Conservation (phyloP, 2,113 vertebrate genomes). For the Gymnarchus niloticus region DNA sequence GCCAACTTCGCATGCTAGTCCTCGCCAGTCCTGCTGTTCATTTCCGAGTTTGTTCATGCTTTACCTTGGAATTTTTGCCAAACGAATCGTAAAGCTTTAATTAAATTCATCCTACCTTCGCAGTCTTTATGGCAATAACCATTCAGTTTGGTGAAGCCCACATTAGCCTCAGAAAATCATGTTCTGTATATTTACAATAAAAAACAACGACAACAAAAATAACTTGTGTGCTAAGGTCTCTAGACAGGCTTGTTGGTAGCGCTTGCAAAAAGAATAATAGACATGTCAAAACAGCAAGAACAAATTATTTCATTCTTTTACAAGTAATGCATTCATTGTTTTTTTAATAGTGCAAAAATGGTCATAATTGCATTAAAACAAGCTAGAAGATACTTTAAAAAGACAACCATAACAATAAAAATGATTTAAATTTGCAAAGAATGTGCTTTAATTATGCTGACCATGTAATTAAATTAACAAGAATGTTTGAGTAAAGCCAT, state of each 20-base stretch:
- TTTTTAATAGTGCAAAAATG: background rate
- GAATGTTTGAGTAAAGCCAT: slow-evolving; percentile 14
- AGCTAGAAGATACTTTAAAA: background rate
- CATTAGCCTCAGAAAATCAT: slow-evolving; percentile 12
- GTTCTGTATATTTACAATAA: slow-evolving; percentile 22
- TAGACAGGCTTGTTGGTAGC: background rate
- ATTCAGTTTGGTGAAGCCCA: slow-evolving; percentile 45
- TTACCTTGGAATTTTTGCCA: slow-evolving; percentile 76
- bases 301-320: background rate
- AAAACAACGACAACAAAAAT: slow-evolving; percentile 1
- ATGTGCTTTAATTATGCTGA: background rate
- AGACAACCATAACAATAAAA: slow-evolving; percentile 1
- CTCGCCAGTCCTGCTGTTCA: slow-evolving; percentile 63
- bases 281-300: background rate
- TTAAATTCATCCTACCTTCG: slow-evolving; percentile 74
- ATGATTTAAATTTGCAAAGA: slow-evolving; percentile 5
- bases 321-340: background rate
- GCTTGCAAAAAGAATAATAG: background rate
- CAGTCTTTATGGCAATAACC: slow-evolving; percentile 63
- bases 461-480: slow-evolving; percentile 4
- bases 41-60: slow-evolving; percentile 64
- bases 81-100: slow-evolving; percentile 72
- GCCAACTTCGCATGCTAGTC: slow-evolving; percentile 56
- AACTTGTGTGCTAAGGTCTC: slow-evolving; percentile 10
- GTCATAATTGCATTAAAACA: background rate